Conservation (phyloP, 2,113 vertebrate species). For the Tringa solitaria region DNA sequence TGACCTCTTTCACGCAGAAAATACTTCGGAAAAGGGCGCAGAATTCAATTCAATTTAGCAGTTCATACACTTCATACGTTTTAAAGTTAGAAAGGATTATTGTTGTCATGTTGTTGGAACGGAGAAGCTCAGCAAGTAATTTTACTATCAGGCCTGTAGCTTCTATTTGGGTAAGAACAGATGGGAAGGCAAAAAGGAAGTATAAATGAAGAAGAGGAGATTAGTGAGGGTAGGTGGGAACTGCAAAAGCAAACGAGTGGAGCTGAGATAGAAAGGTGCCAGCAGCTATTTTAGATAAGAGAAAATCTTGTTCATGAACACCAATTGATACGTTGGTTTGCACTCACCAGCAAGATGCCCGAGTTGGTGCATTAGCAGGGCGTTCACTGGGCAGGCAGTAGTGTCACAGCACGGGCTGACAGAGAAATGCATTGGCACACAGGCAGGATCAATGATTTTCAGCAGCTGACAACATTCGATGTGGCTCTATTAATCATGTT, state of each 20-base stretch:
- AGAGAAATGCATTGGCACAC: neutral
- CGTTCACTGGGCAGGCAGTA: neutral
- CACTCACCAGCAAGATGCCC: neutral
- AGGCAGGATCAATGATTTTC: neutral
- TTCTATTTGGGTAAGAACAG: slow-evolving; percentile 49
- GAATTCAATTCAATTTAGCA: neutral
- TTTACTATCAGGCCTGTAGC: slow-evolving; percentile 15
- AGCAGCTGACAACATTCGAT: neutral
- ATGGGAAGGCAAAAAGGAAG: slow-evolving; percentile 48
- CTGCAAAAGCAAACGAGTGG: neutral
- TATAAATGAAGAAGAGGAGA: slow-evolving; percentile 36
- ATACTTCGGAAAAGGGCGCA: neutral
- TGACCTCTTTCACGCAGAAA: neutral
- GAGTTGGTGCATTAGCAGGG: neutral
- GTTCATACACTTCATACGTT: neutral
- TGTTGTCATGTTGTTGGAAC: neutral
- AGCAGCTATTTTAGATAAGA: slow-evolving; percentile 33
- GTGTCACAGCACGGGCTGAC: neutral
- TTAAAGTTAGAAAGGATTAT: neutral
- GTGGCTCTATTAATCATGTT: neutral
- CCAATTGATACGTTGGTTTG: neutral
- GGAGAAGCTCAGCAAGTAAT: neutral
- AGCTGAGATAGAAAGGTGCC: neutral
- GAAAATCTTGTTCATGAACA: neutral
- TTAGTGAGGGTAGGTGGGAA: slow-evolving; percentile 48